Conservation (phyloP, 2,797 vertebrate species). For the Xyrichtys novacula region DNA sequence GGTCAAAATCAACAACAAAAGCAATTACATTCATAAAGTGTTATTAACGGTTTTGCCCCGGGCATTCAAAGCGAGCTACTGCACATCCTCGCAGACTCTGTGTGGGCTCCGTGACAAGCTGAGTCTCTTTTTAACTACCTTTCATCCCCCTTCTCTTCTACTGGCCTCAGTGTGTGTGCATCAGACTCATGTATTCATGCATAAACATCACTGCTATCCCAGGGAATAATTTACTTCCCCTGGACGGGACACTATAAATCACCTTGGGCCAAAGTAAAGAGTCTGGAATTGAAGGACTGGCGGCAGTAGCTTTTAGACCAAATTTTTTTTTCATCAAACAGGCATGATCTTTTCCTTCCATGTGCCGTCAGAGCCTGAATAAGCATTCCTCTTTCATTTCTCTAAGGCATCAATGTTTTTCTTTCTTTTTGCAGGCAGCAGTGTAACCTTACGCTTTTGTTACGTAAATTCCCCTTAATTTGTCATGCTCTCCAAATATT, state of each 20-base stretch:
- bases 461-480: no score
- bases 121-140: constrained; percentile 54
- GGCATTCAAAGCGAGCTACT: constrained; percentile 27
- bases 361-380: constrained; percentile 18
- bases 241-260: constrained; percentile 68
- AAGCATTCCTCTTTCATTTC: constrained; percentile 19
- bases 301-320: constrained; percentile 30
- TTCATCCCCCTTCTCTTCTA: constrained; percentile 48
- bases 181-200: constrained; percentile 65
- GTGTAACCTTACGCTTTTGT: no score
- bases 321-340: constrained; percentile 41
- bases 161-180: constrained; percentile 42
- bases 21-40: constrained; percentile 54
- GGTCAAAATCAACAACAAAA: constrained; percentile 61
- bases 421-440: constrained; percentile 24
- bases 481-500: no score
- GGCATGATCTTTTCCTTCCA: constrained; percentile 29
- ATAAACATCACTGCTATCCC: constrained; percentile 71
- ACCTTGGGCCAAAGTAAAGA: constrained; percentile 78
- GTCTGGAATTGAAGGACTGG: constrained; percentile 59
- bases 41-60: constrained; percentile 50
- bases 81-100: constrained; percentile 44
- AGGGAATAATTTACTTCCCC: constrained; percentile 62
- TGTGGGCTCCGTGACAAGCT: constrained; percentile 56
- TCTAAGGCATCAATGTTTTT: constrained; percentile 13